Conservation (phyloP, 2,113 vertebrate genomes). For the Morone saxatilis region DNA sequence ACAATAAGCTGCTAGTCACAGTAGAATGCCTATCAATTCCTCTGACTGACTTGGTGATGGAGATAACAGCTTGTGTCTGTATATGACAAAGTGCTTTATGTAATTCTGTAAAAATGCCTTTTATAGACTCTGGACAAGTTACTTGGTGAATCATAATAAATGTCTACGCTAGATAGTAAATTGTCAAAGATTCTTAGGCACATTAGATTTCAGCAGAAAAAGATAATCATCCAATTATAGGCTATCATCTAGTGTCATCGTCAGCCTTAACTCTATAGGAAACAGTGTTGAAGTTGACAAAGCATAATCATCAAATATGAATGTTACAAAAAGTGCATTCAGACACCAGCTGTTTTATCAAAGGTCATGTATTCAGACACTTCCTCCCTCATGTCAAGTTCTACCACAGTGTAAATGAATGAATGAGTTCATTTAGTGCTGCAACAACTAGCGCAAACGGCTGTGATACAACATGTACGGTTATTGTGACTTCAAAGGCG, state of each 20-base stretch:
- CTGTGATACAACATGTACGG: neutral
- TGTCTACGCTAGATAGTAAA: neutral
- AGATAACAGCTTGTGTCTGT: conserved; percentile 51
- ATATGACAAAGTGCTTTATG: conserved; percentile 30
- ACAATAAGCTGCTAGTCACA: conserved; percentile 64
- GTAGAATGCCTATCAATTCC: conserved; percentile 59
- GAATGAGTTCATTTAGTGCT: neutral
- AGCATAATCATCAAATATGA: conserved; percentile 19
- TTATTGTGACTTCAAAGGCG: conserved; percentile 30
- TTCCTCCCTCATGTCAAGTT: neutral
- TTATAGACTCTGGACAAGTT: conserved; percentile 5
- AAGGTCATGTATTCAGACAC: neutral
- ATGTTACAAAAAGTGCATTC: conserved; percentile 16
- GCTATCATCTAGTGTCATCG: neutral
- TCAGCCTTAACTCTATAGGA: neutral
- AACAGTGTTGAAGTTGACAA: neutral
- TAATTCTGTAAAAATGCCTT: conserved; percentile 14
- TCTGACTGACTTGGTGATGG: conserved; percentile 54
- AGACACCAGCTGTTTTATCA: conserved; percentile 26
- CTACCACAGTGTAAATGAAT: conserved; percentile 7
- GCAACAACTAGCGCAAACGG: neutral
- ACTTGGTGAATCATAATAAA: conserved; percentile 10
- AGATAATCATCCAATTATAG: neutral
- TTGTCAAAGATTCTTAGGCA: neutral
- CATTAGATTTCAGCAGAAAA: neutral